Evolutionary conservation across 2,113 vertebrate species (phyloP).

Genomic region (Mormyrus iriodes): DNA sequence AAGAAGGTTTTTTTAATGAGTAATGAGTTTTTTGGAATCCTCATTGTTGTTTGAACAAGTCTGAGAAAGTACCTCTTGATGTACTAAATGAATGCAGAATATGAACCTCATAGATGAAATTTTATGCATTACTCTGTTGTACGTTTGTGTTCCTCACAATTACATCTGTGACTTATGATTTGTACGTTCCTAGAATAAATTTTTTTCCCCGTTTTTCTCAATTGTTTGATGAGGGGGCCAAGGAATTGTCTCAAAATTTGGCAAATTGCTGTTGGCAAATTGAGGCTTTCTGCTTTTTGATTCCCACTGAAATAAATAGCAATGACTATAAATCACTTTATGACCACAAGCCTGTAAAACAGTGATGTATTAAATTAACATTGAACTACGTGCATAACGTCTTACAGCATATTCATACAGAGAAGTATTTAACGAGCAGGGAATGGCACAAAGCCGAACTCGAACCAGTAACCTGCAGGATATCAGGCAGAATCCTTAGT

Average conservation of each 20-base stretch:
- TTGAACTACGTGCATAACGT: background rate
- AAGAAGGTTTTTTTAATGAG: background rate
- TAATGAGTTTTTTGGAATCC: background rate
- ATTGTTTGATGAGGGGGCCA: background rate
- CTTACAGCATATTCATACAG: background rate
- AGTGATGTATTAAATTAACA: background rate
- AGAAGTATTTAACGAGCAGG: background rate
- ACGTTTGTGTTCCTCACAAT: background rate
- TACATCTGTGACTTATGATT: background rate
- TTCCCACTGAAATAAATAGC: background rate
- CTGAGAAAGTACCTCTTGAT: background rate
- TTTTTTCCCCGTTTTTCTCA: background rate
- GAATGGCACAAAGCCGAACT: background rate
- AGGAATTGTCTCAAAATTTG: background rate
- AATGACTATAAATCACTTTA: background rate
- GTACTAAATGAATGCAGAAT: background rate
- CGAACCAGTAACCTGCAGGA: background rate
- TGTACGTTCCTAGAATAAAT: background rate
- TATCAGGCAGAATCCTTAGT: background rate
- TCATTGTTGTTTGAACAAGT: background rate
- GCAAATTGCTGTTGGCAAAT: background rate
- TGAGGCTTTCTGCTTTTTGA: background rate
- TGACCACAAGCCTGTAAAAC: background rate
- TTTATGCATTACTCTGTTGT: background rate
- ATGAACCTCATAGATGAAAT: background rate